Evolutionary conservation across 2,113 vertebrate genomes (phyloP).

Genomic region (Ophthalmolycus amberensis): DNA sequence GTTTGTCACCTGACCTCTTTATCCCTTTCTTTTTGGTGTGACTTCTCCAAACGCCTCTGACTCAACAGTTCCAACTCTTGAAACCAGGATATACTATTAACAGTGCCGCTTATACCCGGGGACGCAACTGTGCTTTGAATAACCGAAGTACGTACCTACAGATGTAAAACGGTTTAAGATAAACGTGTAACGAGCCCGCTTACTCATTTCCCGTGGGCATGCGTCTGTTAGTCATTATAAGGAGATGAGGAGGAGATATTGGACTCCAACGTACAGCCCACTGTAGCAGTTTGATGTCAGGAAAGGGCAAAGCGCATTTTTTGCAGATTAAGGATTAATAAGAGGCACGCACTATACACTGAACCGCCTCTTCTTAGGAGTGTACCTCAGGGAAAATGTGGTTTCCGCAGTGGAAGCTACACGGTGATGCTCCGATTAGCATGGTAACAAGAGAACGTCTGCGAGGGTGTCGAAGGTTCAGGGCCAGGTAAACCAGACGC

Average conservation of each 20-base stretch:
- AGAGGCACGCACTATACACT: constrained; percentile 1
- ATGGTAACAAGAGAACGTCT: background rate
- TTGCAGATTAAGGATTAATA: constrained; percentile 3
- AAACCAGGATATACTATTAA: constrained; percentile 17
- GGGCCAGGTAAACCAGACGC: background rate
- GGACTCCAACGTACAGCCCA: background rate
- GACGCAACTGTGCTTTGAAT: background rate
- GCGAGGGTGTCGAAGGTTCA: constrained; percentile 5
- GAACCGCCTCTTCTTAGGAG: background rate
- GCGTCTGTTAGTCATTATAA: constrained; percentile 4
- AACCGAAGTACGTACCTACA: background rate
- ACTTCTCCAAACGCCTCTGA: background rate
- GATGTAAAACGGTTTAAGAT: constrained; percentile 8
- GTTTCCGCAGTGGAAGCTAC: background rate
- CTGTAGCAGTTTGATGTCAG: background rate
- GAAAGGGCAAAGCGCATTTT: background rate
- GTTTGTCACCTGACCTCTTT: background rate
- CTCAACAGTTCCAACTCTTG: background rate
- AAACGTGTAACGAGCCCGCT: constrained; percentile 22
- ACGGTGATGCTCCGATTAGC: constrained; percentile 15
- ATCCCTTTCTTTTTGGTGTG: background rate
- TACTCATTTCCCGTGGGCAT: background rate
- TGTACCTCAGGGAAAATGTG: background rate
- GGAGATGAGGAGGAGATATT: constrained; percentile 5
- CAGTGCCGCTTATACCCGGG: constrained; percentile 8